Evolutionary conservation across 2,113 vertebrate species (phyloP).

Genomic region (Notechis scutatus): DNA sequence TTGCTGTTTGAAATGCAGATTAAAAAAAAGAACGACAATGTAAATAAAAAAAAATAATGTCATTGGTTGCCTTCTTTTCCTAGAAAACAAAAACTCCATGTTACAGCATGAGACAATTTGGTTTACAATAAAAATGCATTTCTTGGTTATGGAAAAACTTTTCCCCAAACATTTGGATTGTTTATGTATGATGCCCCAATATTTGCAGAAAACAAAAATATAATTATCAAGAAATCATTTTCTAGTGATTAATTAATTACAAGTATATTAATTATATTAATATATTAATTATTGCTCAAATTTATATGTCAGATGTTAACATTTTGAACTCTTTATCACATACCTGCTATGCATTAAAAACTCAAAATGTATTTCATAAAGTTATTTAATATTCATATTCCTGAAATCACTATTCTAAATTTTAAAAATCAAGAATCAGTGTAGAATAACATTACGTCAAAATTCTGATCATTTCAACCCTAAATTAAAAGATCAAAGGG

Average conservation of each 20-base stretch:
- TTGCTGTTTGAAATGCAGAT: neutral
- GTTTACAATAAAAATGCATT: neutral
- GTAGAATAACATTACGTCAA: neutral
- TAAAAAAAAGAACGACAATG: neutral
- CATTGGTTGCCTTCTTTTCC: neutral
- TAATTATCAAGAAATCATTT: neutral
- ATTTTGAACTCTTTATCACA: neutral
- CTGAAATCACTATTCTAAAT: conserved; percentile 13
- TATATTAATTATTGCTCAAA: neutral
- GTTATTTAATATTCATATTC: neutral
- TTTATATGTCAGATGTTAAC: neutral
- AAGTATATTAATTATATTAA: neutral
- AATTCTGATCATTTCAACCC: neutral
- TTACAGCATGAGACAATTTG: neutral
- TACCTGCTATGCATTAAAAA: neutral
- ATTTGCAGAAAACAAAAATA: neutral
- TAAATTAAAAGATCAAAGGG: neutral
- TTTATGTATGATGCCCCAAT: neutral
- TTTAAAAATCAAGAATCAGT: neutral
- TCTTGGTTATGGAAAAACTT: no score
- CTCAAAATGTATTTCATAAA: neutral
- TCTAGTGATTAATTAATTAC: neutral
- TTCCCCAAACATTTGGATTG: neutral
- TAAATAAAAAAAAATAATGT: neutral
- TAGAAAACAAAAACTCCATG: no score